Conservation (phyloP, 2,113 vertebrate species). For the Cathartes aura region DNA sequence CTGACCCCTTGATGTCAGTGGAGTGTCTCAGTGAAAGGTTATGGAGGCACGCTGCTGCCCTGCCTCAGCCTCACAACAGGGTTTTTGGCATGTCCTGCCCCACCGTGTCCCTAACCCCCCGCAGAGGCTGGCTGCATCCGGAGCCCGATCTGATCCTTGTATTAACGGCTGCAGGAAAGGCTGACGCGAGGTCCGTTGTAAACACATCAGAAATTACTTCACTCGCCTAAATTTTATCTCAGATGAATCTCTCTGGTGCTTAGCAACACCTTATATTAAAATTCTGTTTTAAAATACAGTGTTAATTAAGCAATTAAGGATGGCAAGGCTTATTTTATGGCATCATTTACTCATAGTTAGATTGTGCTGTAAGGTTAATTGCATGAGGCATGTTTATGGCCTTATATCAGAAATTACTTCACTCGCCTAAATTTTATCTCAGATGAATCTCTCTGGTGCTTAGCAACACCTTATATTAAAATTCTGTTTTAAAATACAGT, state of each 20-base stretch:
- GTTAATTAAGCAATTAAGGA: conserved; percentile 57
- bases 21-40: background rate
- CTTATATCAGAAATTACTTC: background rate
- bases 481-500: conserved; percentile 12
- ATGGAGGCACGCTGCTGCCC: no score
- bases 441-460: background rate
- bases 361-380: conserved; percentile 26
- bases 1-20: no score
- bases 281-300: conserved; percentile 12
- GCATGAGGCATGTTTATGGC: background rate
- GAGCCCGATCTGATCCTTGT: background rate
- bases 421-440: background rate
- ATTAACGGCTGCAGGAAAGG: background rate
- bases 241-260: background rate
- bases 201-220: background rate
- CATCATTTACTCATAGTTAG: conserved; percentile 20
- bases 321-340: conserved; percentile 37
- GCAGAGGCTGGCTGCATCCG: fast-evolving
- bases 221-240: background rate
- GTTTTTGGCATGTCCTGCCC: background rate
- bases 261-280: conserved; percentile 2
- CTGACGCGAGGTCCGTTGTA: background rate
- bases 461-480: conserved; percentile 2
- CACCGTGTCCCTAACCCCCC: fast-evolving
- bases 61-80: fast-evolving